phyloP scores from a whole-genome alignment of 2,888 invertebrate species.

The Eucriotettix oculatus region DNA sequence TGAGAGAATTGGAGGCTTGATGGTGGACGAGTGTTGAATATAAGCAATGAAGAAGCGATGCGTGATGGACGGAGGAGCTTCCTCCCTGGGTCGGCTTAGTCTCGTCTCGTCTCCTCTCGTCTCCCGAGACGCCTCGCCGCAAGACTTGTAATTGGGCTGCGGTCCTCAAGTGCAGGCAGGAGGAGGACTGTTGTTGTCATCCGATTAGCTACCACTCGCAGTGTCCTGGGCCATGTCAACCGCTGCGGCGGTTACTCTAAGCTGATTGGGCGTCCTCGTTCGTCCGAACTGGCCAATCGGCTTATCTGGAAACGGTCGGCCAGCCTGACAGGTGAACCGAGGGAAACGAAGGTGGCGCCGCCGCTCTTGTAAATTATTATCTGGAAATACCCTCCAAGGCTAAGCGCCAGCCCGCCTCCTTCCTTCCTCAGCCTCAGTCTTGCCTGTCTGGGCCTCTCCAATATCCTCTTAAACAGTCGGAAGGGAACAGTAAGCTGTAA shows the following conservation, averaged over 20 bases:
- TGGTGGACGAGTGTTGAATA: too few species aligned
- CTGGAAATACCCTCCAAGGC: background rate
- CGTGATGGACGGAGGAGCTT: too few species aligned
- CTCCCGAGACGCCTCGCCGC: background rate
- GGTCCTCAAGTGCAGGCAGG: background rate
- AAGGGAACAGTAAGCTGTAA: too few species aligned
- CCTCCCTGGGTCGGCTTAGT: too few species aligned
- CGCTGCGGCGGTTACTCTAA: background rate
- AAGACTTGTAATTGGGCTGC: background rate
- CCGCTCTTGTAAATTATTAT: background rate
- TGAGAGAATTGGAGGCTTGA: too few species aligned
- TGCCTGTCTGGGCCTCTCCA: too few species aligned
- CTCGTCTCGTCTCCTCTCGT: too few species aligned
- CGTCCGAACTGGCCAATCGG: background rate
- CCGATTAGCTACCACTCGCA: background rate
- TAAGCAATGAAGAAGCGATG: too few species aligned
- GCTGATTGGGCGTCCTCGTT: background rate
- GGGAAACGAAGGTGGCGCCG: background rate
- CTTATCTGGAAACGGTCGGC: background rate
- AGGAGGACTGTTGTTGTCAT: background rate
- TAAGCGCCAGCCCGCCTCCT: background rate
- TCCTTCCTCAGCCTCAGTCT: too few species aligned
- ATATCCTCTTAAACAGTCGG: too few species aligned
- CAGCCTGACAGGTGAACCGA: background rate
- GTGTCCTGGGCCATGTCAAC: background rate